Conservation (phyloP, 2,888 invertebrate genomes). For the Anticlea derivata region DNA sequence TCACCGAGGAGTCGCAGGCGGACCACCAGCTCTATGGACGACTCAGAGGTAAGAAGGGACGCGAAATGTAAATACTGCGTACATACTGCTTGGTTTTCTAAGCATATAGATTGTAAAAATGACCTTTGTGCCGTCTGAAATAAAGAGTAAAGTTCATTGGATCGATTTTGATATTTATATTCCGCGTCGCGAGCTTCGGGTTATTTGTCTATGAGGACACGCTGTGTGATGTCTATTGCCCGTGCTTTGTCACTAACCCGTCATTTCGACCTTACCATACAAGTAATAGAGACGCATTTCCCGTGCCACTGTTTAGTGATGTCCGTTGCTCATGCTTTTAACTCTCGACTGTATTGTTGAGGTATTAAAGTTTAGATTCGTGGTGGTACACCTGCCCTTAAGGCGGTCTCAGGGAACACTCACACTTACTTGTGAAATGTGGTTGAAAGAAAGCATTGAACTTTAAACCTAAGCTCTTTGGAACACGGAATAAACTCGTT, state of each 20-base stretch:
- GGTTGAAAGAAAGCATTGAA: conserved; percentile 1
- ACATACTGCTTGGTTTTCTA: conserved; percentile 24
- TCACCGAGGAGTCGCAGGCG: conserved; percentile 48
- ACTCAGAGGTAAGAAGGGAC: conserved; percentile 75
- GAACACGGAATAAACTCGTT: neutral
- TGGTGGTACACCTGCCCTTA: conserved; percentile 6
- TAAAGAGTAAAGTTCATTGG: neutral
- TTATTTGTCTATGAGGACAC: conserved; percentile 70
- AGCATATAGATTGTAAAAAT: conserved; percentile 2
- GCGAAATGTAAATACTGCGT: conserved; percentile 37
- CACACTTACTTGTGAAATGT: conserved; percentile 17
- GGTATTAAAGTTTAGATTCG: conserved; percentile 7
- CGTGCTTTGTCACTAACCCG: conserved; percentile 59
- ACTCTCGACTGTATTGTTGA: conserved; percentile 2
- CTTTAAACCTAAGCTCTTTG: neutral
- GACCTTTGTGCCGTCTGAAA: neutral
- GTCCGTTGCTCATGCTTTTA: conserved; percentile 20
- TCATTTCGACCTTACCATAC: conserved; percentile 29
- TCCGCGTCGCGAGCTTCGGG: conserved; percentile 57
- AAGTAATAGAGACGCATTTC: conserved; percentile 26
- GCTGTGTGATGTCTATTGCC: conserved; percentile 64
- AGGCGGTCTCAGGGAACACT: conserved; percentile 3
- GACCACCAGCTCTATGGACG: conserved; percentile 68
- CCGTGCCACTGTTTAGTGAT: conserved; percentile 21
- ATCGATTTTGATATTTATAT: conserved; percentile 31